phyloP scores from a whole-genome alignment of 2,113 vertebrate species.

The Chunga burmeisteri region DNA sequence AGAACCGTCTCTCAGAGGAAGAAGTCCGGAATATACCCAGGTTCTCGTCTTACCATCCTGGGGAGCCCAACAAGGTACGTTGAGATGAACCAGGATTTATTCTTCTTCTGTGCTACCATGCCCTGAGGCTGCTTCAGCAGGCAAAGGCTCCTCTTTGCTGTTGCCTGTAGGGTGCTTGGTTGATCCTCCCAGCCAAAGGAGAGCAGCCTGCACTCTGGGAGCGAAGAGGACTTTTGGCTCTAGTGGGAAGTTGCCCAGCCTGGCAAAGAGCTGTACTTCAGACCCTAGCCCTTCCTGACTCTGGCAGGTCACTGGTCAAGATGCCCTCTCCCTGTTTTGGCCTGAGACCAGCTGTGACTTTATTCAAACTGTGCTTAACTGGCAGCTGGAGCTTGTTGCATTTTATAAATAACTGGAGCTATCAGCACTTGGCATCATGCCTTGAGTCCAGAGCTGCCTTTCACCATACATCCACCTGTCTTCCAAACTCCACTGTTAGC shows the following conservation, averaged over 20 bases:
- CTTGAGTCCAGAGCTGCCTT: not conserved
- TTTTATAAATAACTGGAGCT: not conserved
- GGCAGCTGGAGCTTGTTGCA: not conserved
- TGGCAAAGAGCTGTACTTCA: not conserved
- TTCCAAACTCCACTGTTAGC: not conserved
- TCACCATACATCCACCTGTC: not conserved
- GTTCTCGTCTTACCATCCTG: constrained; percentile 87
- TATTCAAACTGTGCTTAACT: not conserved
- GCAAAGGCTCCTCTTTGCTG: not conserved
- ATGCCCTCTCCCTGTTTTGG: not conserved
- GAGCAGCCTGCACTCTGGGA: not conserved
- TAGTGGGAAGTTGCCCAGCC: not conserved
- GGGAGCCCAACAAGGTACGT: constrained; percentile 84
- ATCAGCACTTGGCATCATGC: not conserved
- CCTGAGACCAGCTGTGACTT: not conserved
- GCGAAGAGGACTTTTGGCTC: not conserved
- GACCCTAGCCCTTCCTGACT: not conserved
- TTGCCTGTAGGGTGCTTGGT: not conserved
- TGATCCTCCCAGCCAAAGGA: not conserved
- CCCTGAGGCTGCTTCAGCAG: not conserved
- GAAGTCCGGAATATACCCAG: constrained; percentile 82
- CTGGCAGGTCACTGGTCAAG: not conserved
- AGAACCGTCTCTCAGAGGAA: constrained; percentile 83
- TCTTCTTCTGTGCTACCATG: not conserved
- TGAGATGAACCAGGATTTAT: not conserved